Base-by-base conservation (phyloP, 1,140 invertebrate species). In the Halotydeus destructor region DNA sequence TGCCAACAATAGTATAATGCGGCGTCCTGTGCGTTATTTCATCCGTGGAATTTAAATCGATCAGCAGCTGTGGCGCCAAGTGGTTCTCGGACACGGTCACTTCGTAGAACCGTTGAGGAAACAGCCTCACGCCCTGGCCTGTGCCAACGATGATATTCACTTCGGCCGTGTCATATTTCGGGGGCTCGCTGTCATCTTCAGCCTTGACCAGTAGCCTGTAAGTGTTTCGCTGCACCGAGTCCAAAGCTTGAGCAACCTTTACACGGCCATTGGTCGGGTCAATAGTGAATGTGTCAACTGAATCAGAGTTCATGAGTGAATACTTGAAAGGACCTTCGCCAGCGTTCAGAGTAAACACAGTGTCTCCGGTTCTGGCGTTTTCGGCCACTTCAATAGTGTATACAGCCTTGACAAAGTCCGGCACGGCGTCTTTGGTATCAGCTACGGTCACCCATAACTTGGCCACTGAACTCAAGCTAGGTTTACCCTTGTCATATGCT, bases 161-260 rank as follows among this genome's bases (percentile, higher is more conserved):
- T 41, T 56, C 54, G 16, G 55, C 51, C 18, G 48, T 46, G 39
- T 57, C 55, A 9, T 45, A 52, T 41, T 55, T 55, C 12, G 52
- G 49, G 6, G 54, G 53, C 5, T 55, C 50, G 19, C 36, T 50
- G 23, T 53, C 47, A 33, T 57, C 52, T 21, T 48, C 43, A 16
- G 84, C 84, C 4, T 83, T 88, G n/a, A 93, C 83, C 38, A 85
- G 71, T 23, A 93, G 59, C 9, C 81, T 79, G 57, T 91, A 91
- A 49, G 86, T 80, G 54, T 89, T 83, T 0, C 82, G 82, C 56
- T 89, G 84, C 60, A 89, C 84, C 57, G 88, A 89, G 64, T 91
- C 84, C 50, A 91, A 62, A 63, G 89, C 83, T 59, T 89, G 89
- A 5, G 83, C 83, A 43, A 91, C 60, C 60, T 86, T 88, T 3